Percentiles rank a stretch among this genome's conserved stretches.
These are phyloP conservation scores for Watersipora subatra DNA, from an alignment of 1,140 invertebrate genomes.

Conservation along the genomic window DNA sequence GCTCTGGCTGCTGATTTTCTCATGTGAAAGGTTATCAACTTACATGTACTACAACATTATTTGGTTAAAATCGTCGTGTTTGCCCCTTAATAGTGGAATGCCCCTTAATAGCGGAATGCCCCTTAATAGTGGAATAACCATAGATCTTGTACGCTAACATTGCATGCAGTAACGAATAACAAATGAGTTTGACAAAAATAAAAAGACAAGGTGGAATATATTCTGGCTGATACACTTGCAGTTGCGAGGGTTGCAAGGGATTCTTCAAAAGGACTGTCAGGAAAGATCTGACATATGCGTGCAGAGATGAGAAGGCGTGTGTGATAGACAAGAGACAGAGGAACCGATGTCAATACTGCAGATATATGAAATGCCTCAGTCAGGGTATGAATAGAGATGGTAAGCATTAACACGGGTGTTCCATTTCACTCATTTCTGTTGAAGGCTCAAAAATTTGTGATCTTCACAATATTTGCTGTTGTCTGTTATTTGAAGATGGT, in stretches of 20 bases:
- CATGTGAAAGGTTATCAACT: too few relatives aligned
- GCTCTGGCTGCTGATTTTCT: too few relatives aligned
- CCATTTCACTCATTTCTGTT: background rate
- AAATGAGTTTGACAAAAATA: slow-evolving; percentile 2
- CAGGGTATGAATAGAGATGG: slow-evolving; percentile 95
- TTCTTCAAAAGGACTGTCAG: slow-evolving; percentile 97
- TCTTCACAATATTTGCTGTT: slow-evolving; percentile 1
- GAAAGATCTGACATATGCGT: slow-evolving; percentile 96
- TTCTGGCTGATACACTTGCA: too few relatives aligned
- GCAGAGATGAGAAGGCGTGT: slow-evolving; percentile 88
- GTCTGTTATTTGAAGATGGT: slow-evolving; percentile 53
- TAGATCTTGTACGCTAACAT: background rate
- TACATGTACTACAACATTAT: too few relatives aligned
- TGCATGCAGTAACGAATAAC: background rate
- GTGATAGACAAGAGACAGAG: slow-evolving; percentile 95
- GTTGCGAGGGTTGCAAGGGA: slow-evolving; percentile 77
- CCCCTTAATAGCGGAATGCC: too few relatives aligned
- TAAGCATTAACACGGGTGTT: slow-evolving; percentile 10
- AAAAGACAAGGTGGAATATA: too few relatives aligned
- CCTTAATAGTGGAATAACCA: too few relatives aligned
- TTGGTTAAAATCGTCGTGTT: too few relatives aligned
- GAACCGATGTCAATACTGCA: slow-evolving; percentile 94
- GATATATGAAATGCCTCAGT: slow-evolving; percentile 82
- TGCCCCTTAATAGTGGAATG: too few relatives aligned
- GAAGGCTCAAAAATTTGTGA: background rate